A percentile compares a stretch with the other conserved stretches of the same genome.
Evolutionary conservation across 2,888 invertebrate genomes (phyloP).

Genomic region (Eretmocerus hayati): DNA sequence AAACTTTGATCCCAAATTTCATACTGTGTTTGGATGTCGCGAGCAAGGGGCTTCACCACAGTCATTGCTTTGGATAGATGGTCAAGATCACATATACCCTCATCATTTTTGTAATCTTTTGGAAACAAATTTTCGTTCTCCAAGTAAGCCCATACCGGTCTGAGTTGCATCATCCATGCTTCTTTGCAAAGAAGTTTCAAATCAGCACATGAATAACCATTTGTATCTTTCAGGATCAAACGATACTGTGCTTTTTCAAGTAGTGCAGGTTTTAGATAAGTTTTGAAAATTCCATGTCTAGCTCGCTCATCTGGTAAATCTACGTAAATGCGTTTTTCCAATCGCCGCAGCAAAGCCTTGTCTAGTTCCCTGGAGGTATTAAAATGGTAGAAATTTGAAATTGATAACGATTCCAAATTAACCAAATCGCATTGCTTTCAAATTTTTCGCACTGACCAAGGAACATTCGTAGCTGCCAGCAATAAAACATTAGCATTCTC

Average conservation of each 20-base stretch:
- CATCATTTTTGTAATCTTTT: slow-evolving; percentile 23
- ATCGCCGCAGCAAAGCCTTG: slow-evolving; percentile 74
- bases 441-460: slow-evolving; percentile 58
- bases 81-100: slow-evolving; percentile 33
- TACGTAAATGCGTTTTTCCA: slow-evolving; percentile 81
- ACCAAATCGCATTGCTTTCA: not conserved
- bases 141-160: slow-evolving; percentile 55
- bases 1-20: slow-evolving; percentile 57
- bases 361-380: slow-evolving; percentile 68
- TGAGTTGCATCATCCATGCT: slow-evolving; percentile 73
- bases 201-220: slow-evolving; percentile 83
- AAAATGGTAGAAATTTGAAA: not conserved
- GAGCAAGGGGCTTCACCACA: slow-evolving; percentile 56
- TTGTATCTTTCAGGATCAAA: slow-evolving; percentile 53
- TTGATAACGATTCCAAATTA: not conserved
- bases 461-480: slow-evolving; percentile 84
- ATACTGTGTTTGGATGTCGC: slow-evolving; percentile 53
- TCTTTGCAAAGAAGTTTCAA: slow-evolving; percentile 82
- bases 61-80: slow-evolving; percentile 52
- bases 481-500: slow-evolving; percentile 63
- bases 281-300: slow-evolving; percentile 62
- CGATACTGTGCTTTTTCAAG: slow-evolving; percentile 47
- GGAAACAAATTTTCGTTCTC: slow-evolving; percentile 34
- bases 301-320: slow-evolving; percentile 65
- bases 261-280: slow-evolving; percentile 49